These are phyloP conservation scores for Tetheella fluctuosa DNA, from an alignment of 2,888 invertebrate genomes.

Conservation along the genomic window DNA sequence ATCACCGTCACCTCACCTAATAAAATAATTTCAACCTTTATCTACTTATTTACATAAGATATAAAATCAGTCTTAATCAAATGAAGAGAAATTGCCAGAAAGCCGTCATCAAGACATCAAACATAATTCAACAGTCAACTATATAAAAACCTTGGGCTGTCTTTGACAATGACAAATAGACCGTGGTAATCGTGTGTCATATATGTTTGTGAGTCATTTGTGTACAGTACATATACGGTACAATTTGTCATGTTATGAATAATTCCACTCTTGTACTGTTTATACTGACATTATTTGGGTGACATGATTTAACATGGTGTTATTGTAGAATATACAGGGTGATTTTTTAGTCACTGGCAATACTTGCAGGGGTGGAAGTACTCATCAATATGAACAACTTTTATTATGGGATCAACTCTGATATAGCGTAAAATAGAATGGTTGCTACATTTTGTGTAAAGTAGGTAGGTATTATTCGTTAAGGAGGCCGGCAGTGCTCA, in stretches of 20 bases:
- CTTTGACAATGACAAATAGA: background rate
- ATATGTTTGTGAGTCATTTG: constrained; percentile 2
- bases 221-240: background rate
- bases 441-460: no score
- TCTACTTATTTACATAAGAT: no score
- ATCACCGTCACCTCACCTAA: no score
- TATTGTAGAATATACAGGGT: no score
- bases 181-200: background rate
- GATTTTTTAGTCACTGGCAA: no score
- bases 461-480: no score
- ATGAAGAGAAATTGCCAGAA: background rate
- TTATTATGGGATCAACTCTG: no score
- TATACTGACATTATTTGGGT: background rate
- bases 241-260: background rate
- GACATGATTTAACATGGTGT: background rate
- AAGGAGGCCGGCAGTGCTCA: no score
- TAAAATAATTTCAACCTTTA: no score
- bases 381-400: no score
- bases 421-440: no score
- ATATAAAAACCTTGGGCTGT: background rate
- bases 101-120: background rate
- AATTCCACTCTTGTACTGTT: background rate
- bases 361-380: no score
- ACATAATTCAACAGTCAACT: background rate
- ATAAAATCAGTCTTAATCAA: background rate